Conservation (phyloP, 2,113 vertebrate genomes). For the Hydrolagus affinis region DNA sequence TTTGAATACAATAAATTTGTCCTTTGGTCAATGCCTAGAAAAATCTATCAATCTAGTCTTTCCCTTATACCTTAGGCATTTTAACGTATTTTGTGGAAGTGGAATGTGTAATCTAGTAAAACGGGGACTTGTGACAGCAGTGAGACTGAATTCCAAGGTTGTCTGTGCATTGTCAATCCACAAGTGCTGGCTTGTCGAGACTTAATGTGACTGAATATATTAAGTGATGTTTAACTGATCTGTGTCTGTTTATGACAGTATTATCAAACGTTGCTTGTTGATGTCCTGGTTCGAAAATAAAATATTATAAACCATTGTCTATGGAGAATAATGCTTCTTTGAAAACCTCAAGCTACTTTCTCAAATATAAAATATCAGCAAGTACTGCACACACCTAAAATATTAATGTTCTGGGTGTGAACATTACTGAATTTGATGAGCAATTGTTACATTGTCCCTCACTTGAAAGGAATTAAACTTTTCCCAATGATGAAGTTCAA, state of each 20-base stretch:
- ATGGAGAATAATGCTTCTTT: background rate
- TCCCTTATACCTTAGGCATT: background rate
- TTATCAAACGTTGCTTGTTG: constrained; percentile 12
- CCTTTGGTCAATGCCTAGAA: background rate
- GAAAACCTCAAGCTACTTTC: background rate
- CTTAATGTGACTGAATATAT: background rate
- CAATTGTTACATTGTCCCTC: too few species aligned
- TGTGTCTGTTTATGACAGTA: background rate
- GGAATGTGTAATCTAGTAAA: background rate
- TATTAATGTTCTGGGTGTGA: too few species aligned
- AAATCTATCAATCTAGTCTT: too few species aligned
- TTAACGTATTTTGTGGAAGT: background rate
- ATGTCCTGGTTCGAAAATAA: background rate
- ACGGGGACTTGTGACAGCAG: background rate
- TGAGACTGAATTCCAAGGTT: background rate
- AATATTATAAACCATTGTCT: background rate
- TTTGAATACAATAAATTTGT: background rate
- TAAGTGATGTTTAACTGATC: constrained; percentile 6
- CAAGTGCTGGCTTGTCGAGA: background rate
- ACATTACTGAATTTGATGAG: too few species aligned
- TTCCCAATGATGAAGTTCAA: too few species aligned
- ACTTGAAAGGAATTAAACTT: too few species aligned
- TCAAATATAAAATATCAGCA: background rate
- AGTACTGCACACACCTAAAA: background rate
- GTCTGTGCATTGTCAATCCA: background rate